Evolutionary conservation across 2,888 invertebrate species (phyloP).

Genomic region (Matsumyia berberina): DNA sequence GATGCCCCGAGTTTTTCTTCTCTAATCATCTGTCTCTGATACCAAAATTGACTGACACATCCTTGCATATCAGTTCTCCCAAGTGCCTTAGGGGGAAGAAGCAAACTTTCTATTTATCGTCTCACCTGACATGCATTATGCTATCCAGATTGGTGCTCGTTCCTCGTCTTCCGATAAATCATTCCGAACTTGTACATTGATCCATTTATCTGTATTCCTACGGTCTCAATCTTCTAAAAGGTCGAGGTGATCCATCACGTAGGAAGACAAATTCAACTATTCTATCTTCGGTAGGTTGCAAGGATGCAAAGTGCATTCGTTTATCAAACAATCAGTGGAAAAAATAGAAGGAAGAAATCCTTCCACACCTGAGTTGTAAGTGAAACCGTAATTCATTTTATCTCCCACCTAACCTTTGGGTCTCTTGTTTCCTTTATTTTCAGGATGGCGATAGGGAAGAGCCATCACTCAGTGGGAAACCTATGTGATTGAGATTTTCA

Average conservation of each 20-base stretch:
- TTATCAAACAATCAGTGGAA: slow-evolving; percentile 41
- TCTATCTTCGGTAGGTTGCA: slow-evolving; percentile 3
- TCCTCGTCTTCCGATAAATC: slow-evolving; percentile 45
- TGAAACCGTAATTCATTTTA: slow-evolving; percentile 40
- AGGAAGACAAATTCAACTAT: slow-evolving; percentile 49
- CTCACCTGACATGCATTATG: slow-evolving; percentile 12
- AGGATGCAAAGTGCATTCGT: slow-evolving; percentile 59
- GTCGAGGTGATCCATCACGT: slow-evolving; percentile 64
- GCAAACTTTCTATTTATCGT: neutral
- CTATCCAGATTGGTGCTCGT: slow-evolving; percentile 1
- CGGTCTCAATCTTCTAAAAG: slow-evolving; percentile 59
- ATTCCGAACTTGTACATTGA: slow-evolving; percentile 64
- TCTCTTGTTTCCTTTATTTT: slow-evolving; percentile 21
- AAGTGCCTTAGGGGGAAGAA: neutral
- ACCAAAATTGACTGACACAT: slow-evolving; percentile 34
- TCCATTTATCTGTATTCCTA: slow-evolving; percentile 60
- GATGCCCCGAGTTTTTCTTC: neutral
- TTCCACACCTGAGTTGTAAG: slow-evolving; percentile 51
- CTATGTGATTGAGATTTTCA: neutral
- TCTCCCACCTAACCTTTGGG: slow-evolving; percentile 2
- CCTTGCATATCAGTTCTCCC: slow-evolving; percentile 10
- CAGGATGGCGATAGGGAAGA: slow-evolving; percentile 5
- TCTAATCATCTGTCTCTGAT: neutral
- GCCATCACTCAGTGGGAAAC: slow-evolving; percentile 5
- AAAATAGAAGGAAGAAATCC: slow-evolving; percentile 12